Percentiles rank a stretch among this genome's conserved stretches.
Evolutionary conservation across 2,797 vertebrate species (phyloP).

Genomic region (Cyprinella venusta): DNA sequence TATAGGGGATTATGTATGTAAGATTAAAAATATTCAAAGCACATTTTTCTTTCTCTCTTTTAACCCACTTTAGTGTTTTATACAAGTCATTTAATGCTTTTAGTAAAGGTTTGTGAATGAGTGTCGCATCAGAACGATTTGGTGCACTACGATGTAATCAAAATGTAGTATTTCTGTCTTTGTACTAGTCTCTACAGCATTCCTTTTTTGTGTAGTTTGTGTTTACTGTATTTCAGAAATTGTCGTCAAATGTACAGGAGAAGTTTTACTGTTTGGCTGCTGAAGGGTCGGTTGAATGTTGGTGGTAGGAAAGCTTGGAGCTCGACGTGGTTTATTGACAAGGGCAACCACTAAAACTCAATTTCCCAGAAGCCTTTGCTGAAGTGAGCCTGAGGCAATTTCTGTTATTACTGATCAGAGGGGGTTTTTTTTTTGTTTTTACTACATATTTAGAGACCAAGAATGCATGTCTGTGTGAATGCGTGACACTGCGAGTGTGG

Average conservation of each 20-base stretch:
- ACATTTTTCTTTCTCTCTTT: constrained; percentile 36
- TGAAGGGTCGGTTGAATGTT: constrained; percentile 34
- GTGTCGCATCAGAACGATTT: constrained; percentile 11
- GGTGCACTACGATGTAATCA: neutral
- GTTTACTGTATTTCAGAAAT: constrained; percentile 52
- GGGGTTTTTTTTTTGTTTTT: neutral
- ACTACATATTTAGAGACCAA: constrained; percentile 12
- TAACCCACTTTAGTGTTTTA: constrained; percentile 38
- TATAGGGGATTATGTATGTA: constrained; percentile 29
- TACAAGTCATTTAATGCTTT: constrained; percentile 33
- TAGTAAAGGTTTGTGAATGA: constrained; percentile 7
- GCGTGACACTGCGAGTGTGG: neutral
- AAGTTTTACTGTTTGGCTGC: constrained; percentile 37
- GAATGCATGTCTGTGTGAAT: constrained; percentile 2
- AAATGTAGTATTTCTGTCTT: neutral
- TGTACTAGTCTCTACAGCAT: constrained; percentile 18
- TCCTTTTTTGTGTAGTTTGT: constrained; percentile 35
- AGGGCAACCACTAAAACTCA: constrained; percentile 71
- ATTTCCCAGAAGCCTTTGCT: constrained; percentile 75
- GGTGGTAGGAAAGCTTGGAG: constrained; percentile 11
- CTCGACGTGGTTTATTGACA: neutral
- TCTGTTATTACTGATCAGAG: constrained; percentile 62
- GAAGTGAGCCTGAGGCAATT: constrained; percentile 71
- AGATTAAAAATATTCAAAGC: constrained; percentile 41
- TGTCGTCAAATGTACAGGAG: constrained; percentile 39